A percentile compares a stretch with the other conserved stretches of the same genome.
These are phyloP conservation scores for Sebastes kiyomatsui DNA, from an alignment of 2,797 vertebrate genomes.

Conservation along the genomic window DNA sequence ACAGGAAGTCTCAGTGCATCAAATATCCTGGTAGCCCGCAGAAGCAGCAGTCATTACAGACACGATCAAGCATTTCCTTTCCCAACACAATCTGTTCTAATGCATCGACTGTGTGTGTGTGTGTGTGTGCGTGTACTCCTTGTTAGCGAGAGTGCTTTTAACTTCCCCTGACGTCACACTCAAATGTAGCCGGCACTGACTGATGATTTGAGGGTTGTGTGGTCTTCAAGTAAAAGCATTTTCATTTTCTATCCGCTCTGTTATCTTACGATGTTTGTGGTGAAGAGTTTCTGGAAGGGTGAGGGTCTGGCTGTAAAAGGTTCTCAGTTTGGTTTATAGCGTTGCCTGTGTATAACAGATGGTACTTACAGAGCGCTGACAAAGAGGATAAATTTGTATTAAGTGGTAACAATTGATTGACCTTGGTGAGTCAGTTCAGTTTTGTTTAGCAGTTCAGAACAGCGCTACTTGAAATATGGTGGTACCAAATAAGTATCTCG, in stretches of 20 bases:
- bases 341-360: not conserved
- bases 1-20: not conserved
- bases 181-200: not conserved
- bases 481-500: too few species aligned
- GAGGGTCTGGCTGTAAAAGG: not conserved
- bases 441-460: not conserved
- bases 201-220: not conserved
- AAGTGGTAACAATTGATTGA: not conserved
- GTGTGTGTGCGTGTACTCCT: not conserved
- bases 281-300: not conserved
- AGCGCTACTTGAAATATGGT: not conserved
- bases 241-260: not conserved
- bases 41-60: not conserved
- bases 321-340: not conserved
- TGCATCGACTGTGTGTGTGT: not conserved
- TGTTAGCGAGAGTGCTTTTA: constrained; percentile 22
- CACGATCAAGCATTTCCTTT: not conserved
- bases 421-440: not conserved
- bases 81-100: not conserved
- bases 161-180: constrained; percentile 22
- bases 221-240: constrained; percentile 29
- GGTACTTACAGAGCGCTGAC: not conserved
- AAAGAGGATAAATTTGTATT: not conserved
- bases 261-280: not conserved
- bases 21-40: not conserved